phyloP scores from a whole-genome alignment of 1,140 invertebrate genomes.

The Ditylenchus dipsaci region DNA sequence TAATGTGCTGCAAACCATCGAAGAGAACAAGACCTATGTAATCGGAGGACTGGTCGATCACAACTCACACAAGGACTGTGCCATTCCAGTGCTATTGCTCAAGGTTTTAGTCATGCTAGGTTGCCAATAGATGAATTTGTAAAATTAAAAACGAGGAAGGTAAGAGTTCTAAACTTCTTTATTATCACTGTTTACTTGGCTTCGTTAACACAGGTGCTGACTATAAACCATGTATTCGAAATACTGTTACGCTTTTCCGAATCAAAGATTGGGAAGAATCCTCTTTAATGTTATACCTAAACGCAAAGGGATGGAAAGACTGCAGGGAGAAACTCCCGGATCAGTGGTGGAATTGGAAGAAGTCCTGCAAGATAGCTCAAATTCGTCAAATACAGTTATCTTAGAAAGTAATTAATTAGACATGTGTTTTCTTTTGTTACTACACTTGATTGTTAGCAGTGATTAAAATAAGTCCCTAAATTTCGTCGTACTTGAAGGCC shows the following conservation, averaged over 20 bases:
- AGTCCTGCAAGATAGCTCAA: neutral
- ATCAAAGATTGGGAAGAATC: slow-evolving; percentile 77
- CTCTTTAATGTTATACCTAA: slow-evolving; percentile 71
- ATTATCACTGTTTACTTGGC: too few relatives aligned
- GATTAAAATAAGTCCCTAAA: too few relatives aligned
- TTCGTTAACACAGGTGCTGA: too few relatives aligned
- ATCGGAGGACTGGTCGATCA: slow-evolving; percentile 86
- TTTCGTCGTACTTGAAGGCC: too few relatives aligned
- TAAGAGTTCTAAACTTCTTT: too few relatives aligned
- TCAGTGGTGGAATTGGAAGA: neutral
- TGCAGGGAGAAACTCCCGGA: neutral
- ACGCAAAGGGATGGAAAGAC: slow-evolving; percentile 58
- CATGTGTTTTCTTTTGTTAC: too few relatives aligned
- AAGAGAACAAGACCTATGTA: slow-evolving; percentile 66
- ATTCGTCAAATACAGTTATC: neutral
- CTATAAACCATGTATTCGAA: slow-evolving; percentile 96
- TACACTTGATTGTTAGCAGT: too few relatives aligned
- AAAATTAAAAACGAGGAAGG: slow-evolving; percentile 84
- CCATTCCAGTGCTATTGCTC: slow-evolving; percentile 68
- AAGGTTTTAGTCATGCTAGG: slow-evolving; percentile 78
- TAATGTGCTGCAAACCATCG: slow-evolving; percentile 74
- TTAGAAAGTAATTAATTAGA: too few relatives aligned
- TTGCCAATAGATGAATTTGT: slow-evolving; percentile 84
- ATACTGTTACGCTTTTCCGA: slow-evolving; percentile 75
- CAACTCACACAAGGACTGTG: slow-evolving; percentile 73